Percentiles rank a stretch among this genome's conserved stretches.
These are phyloP conservation scores for Bergia puertoricense DNA, from an alignment of 92 coral and sea anemone species.

Conservation along the genomic window DNA sequence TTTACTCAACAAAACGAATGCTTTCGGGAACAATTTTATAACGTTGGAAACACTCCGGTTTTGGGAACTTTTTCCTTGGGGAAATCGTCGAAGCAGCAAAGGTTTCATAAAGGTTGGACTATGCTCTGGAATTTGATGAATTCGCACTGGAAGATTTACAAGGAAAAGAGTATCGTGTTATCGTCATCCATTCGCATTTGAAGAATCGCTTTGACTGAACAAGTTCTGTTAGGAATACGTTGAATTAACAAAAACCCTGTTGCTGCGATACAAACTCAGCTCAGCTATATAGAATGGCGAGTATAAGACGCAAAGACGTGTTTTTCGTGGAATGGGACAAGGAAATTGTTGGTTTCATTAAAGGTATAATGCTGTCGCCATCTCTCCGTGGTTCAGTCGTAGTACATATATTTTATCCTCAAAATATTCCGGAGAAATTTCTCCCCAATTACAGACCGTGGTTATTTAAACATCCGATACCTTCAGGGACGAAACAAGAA, in stretches of 20 bases:
- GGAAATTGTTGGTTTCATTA: constrained; percentile 51
- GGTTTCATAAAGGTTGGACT: background rate
- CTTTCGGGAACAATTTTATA: background rate
- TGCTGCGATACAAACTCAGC: background rate
- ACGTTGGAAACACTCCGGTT: background rate
- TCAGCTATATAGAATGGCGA: background rate
- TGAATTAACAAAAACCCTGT: background rate
- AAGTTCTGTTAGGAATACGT: background rate
- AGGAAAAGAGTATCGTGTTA: background rate
- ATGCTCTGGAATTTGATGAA: background rate
- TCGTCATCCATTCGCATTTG: too few relatives aligned
- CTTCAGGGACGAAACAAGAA: constrained; percentile 21
- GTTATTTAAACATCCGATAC: constrained; percentile 72
- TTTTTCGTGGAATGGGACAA: constrained; percentile 74
- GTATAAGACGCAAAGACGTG: constrained; percentile 25
- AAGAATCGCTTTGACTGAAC: too few relatives aligned
- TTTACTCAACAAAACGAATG: background rate
- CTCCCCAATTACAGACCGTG: constrained; percentile 76
- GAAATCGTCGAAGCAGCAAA: background rate
- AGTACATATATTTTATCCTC: constrained; percentile 73
- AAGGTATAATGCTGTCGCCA: constrained; percentile 66
- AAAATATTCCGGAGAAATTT: constrained; percentile 44
- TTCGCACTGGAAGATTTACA: background rate
- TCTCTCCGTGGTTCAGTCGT: constrained; percentile 61
- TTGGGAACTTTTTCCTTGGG: background rate